A percentile compares a stretch with the other conserved stretches of the same genome.
phyloP scores from a whole-genome alignment of 2,113 vertebrate species.

The Malurus melanocephalus region DNA sequence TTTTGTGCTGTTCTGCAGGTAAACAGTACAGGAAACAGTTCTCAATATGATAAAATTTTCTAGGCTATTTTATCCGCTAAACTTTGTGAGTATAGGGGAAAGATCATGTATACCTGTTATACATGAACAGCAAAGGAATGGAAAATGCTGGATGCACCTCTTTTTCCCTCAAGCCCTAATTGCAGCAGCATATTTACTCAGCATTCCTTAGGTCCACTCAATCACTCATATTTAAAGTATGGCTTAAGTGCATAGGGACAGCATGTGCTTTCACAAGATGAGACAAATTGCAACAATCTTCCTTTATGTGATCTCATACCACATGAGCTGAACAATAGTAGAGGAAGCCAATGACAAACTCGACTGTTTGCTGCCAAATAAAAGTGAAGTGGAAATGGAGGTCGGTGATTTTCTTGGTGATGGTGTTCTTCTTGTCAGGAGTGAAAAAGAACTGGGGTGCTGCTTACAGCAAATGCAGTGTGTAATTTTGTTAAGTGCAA shows the following conservation, averaged over 20 bases:
- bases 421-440: slow-evolving; percentile 70
- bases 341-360: slow-evolving; percentile 64
- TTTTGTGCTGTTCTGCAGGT: not conserved
- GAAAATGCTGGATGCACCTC: not conserved
- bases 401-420: slow-evolving; percentile 72
- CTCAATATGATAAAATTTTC: not conserved
- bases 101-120: not conserved
- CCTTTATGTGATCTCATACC: slow-evolving; percentile 73
- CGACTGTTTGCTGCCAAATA: slow-evolving; percentile 74
- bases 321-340: slow-evolving; percentile 66
- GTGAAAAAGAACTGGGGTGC: slow-evolving; percentile 60
- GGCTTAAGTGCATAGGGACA: slow-evolving; percentile 60
- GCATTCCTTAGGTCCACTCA: slow-evolving; percentile 45
- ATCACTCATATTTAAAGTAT: slow-evolving; percentile 49
- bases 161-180: slow-evolving; percentile 12
- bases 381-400: slow-evolving; percentile 71
- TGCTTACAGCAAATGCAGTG: slow-evolving; percentile 68
- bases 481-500: slow-evolving; percentile 82
- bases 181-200: slow-evolving; percentile 60
- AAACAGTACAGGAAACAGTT: not conserved
- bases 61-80: not conserved
- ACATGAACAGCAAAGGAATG: not conserved
- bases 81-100: not conserved
- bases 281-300: slow-evolving; percentile 81
- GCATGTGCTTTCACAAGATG: slow-evolving; percentile 70